Conservation (phyloP, 2,888 invertebrate species). For the Eilema caniola region DNA sequence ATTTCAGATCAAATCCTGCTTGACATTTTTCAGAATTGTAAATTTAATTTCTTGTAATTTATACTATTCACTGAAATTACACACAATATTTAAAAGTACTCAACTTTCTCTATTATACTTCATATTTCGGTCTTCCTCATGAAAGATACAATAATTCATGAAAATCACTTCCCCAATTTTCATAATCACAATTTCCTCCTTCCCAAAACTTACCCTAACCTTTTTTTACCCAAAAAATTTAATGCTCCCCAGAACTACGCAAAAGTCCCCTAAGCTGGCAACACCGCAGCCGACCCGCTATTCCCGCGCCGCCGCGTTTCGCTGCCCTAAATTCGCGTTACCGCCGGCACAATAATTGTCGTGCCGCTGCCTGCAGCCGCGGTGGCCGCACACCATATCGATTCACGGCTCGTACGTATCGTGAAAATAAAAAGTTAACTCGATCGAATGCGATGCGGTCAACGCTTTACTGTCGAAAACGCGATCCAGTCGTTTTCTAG, state of each 20-base stretch:
- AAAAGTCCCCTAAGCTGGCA: neutral
- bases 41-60: neutral
- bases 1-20: no score
- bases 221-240: neutral
- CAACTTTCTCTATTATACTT: no score
- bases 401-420: conserved; percentile 73
- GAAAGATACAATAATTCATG: neutral
- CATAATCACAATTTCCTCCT: neutral
- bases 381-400: conserved; percentile 79
- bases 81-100: no score
- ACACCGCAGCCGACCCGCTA: conserved; percentile 29
- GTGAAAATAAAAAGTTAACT: conserved; percentile 83
- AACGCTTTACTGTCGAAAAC: conserved; percentile 71
- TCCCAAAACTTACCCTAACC: neutral
- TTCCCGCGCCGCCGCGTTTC: conserved; percentile 67
- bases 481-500: conserved; percentile 74
- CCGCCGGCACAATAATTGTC: conserved; percentile 79
- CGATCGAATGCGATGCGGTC: conserved; percentile 82
- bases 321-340: conserved; percentile 83
- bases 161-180: neutral
- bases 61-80: neutral
- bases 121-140: neutral
- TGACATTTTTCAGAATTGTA: no score
- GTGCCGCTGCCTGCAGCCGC: conserved; percentile 80
- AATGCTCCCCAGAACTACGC: neutral